Evolutionary conservation across 2,888 invertebrate genomes (phyloP), one percentile per base, ranked within the genome.

Genomic region (Tenthredo mesomela): DNA sequence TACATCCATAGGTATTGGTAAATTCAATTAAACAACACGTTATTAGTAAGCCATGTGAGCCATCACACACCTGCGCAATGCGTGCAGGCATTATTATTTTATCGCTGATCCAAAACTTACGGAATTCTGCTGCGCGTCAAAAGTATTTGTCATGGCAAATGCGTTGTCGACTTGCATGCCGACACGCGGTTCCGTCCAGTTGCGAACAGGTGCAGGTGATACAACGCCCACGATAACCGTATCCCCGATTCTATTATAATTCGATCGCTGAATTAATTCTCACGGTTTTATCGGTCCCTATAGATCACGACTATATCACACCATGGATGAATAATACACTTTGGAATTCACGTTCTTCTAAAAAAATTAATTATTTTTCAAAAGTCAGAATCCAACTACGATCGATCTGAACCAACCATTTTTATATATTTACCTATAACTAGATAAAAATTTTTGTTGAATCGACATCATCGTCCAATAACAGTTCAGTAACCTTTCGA

Each of bases 161-260:
- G 40, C 58, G 80, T 80, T 18, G 58, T 80, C 40, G 21, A 40
- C 18, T 33, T 37, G 61, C 58, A 58, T 61, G 37, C 80, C 33
- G 61, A 80, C 80, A 58, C 80, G 80, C 77, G 54, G 77, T 77
- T 33, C 50, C 54, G 77, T 77, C 54, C 54, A 77, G 77, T 25
- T 50, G 33, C 29, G 12, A 47, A 18, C 29, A 54, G 77, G 77
- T 77, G 50, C 54, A 37, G 10, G 21, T n/a, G 71, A 43, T 43
- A 40, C 40, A n/a, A 77, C 47, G 21, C 77, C 77, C 33, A 54
- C 77, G 18, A 18, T 21, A 50, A 54, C 50, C 77, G 50, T 29
- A 54, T 50, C 50, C 33, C 33, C 33, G 40, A 77, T 77, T 77
- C n/a, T 7, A 54, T 54, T 6, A 33, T n/a, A 61, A 58, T 61